These are phyloP conservation scores for Melieria picta DNA, from an alignment of 2,888 invertebrate species.

Conservation along the genomic window DNA sequence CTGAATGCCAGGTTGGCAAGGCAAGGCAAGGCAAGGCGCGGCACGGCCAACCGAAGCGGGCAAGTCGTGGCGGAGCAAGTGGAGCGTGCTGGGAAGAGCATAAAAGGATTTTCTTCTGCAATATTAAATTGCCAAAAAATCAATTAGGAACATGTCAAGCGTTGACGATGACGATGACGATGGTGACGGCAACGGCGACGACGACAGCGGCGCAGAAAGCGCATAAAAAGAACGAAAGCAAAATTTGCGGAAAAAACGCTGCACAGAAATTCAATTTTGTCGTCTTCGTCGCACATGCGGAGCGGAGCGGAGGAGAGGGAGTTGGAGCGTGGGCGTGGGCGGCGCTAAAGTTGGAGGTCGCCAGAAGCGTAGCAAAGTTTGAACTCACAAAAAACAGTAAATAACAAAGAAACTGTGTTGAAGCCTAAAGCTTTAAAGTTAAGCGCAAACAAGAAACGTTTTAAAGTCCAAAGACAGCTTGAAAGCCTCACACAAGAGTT, in stretches of 20 bases:
- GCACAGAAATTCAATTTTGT: slow-evolving; percentile 25
- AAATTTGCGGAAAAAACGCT: no score
- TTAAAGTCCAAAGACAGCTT: background rate
- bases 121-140: slow-evolving; percentile 59
- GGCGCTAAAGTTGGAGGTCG: background rate
- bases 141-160: slow-evolving; percentile 55
- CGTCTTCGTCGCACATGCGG: background rate
- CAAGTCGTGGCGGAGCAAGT: slow-evolving; percentile 41
- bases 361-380: background rate
- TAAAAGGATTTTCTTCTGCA: slow-evolving; percentile 55
- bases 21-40: background rate
- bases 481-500: no score
- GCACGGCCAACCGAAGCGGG: background rate
- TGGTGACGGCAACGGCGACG: background rate
- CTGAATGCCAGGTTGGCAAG: slow-evolving; percentile 41
- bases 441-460: background rate
- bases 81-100: slow-evolving; percentile 46
- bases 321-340: background rate
- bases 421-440: slow-evolving; percentile 4
- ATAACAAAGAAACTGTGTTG: slow-evolving; percentile 3
- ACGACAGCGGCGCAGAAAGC: slow-evolving; percentile 7
- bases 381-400: background rate
- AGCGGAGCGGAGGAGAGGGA: no score
- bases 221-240: background rate
- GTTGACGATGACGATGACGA: slow-evolving; percentile 36